Conservation (phyloP, 2,113 vertebrate genomes). For the Gymnogyps californianus region DNA sequence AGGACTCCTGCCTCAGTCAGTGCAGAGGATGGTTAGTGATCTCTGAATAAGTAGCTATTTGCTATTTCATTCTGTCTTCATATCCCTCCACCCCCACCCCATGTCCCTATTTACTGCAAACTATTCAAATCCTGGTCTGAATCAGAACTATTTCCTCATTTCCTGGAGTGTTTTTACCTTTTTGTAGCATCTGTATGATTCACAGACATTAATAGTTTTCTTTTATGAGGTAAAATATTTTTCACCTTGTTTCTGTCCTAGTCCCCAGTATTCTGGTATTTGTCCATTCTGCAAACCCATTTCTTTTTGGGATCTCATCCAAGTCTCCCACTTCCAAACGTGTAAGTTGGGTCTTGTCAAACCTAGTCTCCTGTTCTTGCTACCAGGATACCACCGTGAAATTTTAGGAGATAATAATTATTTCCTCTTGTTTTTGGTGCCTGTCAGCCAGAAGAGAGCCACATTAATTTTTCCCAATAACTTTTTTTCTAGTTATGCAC, state of each 20-base stretch:
- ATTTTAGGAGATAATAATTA: background rate
- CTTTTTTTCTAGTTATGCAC: background rate
- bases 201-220: background rate
- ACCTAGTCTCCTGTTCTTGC: background rate
- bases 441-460: background rate
- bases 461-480: background rate
- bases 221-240: background rate
- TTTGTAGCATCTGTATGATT: slow-evolving; percentile 40
- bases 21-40: slow-evolving; percentile 60
- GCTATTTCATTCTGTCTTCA: slow-evolving; percentile 30
- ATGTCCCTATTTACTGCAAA: slow-evolving; percentile 4
- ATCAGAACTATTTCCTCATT: background rate
- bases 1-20: slow-evolving; percentile 47
- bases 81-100: background rate
- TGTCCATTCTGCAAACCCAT: background rate
- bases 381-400: background rate
- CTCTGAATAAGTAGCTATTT: slow-evolving; percentile 45
- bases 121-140: background rate
- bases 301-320: background rate
- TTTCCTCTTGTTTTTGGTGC: background rate
- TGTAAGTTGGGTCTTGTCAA: background rate
- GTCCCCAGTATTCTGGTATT: slow-evolving; percentile 32
- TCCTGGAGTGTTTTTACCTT: slow-evolving; percentile 44
- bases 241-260: background rate
- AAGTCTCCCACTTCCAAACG: background rate